These are phyloP conservation scores for Drosophila flavopinicola DNA, from an alignment of 2,888 invertebrate species.

Conservation along the genomic window DNA sequence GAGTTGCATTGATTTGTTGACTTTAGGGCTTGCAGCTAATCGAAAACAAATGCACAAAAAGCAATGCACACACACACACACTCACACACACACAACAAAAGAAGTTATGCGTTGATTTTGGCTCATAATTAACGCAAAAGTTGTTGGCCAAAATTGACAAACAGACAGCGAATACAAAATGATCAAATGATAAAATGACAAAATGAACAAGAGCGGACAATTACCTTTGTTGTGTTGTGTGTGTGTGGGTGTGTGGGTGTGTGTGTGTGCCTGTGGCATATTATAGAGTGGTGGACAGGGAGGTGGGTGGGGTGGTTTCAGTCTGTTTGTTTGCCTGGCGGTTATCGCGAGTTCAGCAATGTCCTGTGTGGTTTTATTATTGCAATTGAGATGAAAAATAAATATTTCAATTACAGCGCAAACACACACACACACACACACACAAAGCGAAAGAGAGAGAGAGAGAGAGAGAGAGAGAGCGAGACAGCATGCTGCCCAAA, in stretches of 20 bases:
- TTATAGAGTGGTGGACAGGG: constrained; percentile 16
- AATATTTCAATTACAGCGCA: constrained; percentile 74
- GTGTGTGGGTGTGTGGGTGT: constrained; percentile 3
- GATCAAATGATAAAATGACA: constrained; percentile 41
- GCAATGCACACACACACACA: constrained; percentile 18
- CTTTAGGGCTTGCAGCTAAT: constrained; percentile 73
- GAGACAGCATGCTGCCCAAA: constrained; percentile 32
- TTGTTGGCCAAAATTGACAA: constrained; percentile 77
- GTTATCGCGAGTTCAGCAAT: constrained; percentile 53
- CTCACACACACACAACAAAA: constrained; percentile 43
- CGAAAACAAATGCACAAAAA: constrained; percentile 74
- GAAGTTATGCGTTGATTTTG: constrained; percentile 67
- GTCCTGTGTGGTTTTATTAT: constrained; percentile 68
- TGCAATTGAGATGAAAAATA: constrained; percentile 76
- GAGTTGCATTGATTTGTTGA: constrained; percentile 75
- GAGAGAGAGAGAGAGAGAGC: not conserved
- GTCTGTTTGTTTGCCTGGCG: constrained; percentile 41
- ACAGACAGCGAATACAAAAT: constrained; percentile 45
- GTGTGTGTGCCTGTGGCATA: constrained; percentile 32
- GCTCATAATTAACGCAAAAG: constrained; percentile 76
- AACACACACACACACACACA: constrained; percentile 48
- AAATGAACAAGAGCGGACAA: constrained; percentile 63
- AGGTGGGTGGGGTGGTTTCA: not conserved
- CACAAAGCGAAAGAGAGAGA: constrained; percentile 6
- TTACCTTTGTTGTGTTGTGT: constrained; percentile 61